Conservation (phyloP, 2,797 vertebrate species). For the Myotis vivesi region DNA sequence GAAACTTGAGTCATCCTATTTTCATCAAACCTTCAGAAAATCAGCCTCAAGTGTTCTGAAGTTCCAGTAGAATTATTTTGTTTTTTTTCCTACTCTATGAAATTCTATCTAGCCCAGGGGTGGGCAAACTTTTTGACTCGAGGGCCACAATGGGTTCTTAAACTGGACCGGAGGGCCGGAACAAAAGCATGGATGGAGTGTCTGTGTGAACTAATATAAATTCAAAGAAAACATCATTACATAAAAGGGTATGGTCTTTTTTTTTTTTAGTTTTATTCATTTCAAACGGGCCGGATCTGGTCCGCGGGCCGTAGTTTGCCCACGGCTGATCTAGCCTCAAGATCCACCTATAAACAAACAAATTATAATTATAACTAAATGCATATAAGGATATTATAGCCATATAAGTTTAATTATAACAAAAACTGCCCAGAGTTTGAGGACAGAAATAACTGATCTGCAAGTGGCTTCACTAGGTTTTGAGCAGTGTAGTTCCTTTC, state of each 20-base stretch:
- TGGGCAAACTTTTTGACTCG: too few relatives aligned
- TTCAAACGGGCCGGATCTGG: too few relatives aligned
- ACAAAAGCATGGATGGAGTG: too few relatives aligned
- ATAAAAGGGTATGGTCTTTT: too few relatives aligned
- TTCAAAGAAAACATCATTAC: too few relatives aligned
- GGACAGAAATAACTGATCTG: background rate
- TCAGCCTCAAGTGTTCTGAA: background rate
- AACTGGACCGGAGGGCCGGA: too few relatives aligned
- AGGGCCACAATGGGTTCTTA: too few relatives aligned
- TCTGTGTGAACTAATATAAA: too few relatives aligned
- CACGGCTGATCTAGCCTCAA: background rate
- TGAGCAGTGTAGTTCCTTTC: background rate
- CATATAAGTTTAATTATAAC: too few relatives aligned
- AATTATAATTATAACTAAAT: background rate
- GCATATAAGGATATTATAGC: too few relatives aligned
- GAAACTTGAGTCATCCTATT: background rate
- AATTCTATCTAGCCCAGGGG: background rate
- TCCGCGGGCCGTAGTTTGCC: too few relatives aligned
- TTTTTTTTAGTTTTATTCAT: too few relatives aligned
- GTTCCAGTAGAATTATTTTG: background rate
- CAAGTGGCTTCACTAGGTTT: background rate
- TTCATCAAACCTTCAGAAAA: background rate
- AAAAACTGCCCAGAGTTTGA: background rate
- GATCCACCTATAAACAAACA: background rate
- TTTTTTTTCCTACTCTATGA: background rate